Evolutionary conservation across 2,113 vertebrate species (phyloP), one percentile per base, ranked within the genome.

Genomic region (Theristicus caerulescens): DNA sequence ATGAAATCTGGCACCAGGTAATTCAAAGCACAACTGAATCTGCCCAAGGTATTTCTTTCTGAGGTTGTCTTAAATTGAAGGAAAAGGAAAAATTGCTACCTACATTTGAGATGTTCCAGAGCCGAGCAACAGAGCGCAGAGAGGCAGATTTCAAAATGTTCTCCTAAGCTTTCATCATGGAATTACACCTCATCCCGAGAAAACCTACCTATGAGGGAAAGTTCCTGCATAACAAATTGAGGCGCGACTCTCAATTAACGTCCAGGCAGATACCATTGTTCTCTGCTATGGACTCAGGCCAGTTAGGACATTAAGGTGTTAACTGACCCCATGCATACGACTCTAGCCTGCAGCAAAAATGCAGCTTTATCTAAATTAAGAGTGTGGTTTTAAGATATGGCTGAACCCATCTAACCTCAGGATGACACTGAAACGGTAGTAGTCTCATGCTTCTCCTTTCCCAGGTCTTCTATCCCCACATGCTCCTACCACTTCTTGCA

Each of bases 171-270:
- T 96, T 61, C 58, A 25, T 34, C 70, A 67, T 0, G 46, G 73
- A 82, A 57, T 52, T 5, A 1, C 73, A 25, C 19, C 61, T 89
- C 88, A 55, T 4, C 40, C 76, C 7, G 62, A 78, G 78, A 62
- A 86, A 27, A 32, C 21, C 49, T 52, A 22, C 54, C 83, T 16
- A 40, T 2, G 31, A 91, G 94, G 89, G 95, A 96, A 91, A 97
- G 95, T 72, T 57, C 8, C 89, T 14, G 70, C 94, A 64, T 65
- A 92, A 93, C 47, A 82, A 52, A 10, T 9, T 6, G 87, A 67
- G 88, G 94, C 76, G 96, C 82, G 88, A 93, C n/a, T 49, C 55
- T 25, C 59, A 42, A 59, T 90, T 40, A 69, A 1, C 4, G 1
- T 17, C 46, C 49, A 2, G 6, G 27, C 61, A 88, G 82, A 73